phyloP scores from a whole-genome alignment of 2,113 vertebrate genomes.

The Cacatua alba region DNA sequence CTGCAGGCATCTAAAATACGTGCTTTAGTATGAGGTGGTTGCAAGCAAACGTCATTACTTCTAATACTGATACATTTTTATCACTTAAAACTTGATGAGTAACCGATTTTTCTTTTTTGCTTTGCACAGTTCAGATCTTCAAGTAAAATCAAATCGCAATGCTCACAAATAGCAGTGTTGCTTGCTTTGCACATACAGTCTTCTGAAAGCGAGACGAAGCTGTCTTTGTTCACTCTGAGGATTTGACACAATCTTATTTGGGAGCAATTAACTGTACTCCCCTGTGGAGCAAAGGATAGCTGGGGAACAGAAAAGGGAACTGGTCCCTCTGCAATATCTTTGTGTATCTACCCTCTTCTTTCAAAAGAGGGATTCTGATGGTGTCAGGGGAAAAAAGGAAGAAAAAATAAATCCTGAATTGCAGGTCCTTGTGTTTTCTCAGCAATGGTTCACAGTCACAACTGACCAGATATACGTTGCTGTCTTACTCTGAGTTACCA shows the following conservation, averaged over 20 bases:
- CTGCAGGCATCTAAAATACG: constrained; percentile 39
- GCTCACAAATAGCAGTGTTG: not conserved
- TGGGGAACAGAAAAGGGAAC: not conserved
- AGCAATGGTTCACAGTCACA: not conserved
- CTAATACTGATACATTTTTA: constrained; percentile 51
- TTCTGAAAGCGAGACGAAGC: not conserved
- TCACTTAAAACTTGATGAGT: constrained; percentile 67
- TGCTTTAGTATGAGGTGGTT: constrained; percentile 50
- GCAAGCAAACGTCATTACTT: constrained; percentile 35
- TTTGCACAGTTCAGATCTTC: not conserved
- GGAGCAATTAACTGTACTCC: not conserved
- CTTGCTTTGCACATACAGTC: not conserved
- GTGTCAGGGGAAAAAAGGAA: not conserved
- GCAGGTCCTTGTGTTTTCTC: not conserved
- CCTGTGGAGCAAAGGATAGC: not conserved
- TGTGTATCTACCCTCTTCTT: not conserved
- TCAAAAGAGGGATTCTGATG: not conserved
- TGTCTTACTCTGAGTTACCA: not conserved
- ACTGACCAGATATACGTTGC: not conserved
- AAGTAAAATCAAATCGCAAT: not conserved
- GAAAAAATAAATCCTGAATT: not conserved
- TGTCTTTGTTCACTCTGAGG: not conserved
- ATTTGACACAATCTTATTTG: not conserved
- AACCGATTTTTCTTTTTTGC: constrained; percentile 13
- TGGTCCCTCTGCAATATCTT: not conserved